These are phyloP conservation scores for Drosophila maculinotata DNA, from an alignment of 2,888 invertebrate genomes.

Conservation along the genomic window DNA sequence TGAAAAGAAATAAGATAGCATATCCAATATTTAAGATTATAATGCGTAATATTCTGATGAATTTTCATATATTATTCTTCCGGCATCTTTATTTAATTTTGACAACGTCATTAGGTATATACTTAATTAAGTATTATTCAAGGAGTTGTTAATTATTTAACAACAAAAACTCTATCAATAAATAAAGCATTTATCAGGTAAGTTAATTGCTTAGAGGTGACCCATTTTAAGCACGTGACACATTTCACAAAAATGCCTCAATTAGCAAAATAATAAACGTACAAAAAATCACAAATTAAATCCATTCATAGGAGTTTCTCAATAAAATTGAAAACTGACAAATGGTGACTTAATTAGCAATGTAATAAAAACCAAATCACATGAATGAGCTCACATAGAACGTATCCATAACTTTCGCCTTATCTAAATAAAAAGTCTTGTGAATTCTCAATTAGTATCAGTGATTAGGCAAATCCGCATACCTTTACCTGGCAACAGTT, in stretches of 20 bases:
- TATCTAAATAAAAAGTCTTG: constrained; percentile 24
- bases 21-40: too few relatives aligned
- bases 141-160: constrained; percentile 26
- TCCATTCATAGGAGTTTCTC: constrained; percentile 30
- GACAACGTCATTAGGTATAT: not conserved
- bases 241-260: constrained; percentile 33
- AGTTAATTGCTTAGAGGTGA: constrained; percentile 13
- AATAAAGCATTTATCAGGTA: constrained; percentile 17
- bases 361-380: constrained; percentile 45
- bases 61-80: not conserved
- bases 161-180: constrained; percentile 21
- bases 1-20: too few relatives aligned
- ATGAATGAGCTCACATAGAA: constrained; percentile 27
- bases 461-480: constrained; percentile 37
- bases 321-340: constrained; percentile 14
- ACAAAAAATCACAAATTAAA: constrained; percentile 25
- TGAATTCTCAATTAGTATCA: constrained; percentile 43
- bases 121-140: constrained; percentile 10
- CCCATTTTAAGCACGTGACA: constrained; percentile 50
- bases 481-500: constrained; percentile 28
- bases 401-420: constrained; percentile 26
- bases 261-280: constrained; percentile 44
- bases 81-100: not conserved
- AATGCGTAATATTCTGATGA: too few relatives aligned
- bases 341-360: constrained; percentile 51